These are phyloP conservation scores for Nothocercus nigrocapillus DNA, from an alignment of 2,113 vertebrate species.

Conservation along the genomic window DNA sequence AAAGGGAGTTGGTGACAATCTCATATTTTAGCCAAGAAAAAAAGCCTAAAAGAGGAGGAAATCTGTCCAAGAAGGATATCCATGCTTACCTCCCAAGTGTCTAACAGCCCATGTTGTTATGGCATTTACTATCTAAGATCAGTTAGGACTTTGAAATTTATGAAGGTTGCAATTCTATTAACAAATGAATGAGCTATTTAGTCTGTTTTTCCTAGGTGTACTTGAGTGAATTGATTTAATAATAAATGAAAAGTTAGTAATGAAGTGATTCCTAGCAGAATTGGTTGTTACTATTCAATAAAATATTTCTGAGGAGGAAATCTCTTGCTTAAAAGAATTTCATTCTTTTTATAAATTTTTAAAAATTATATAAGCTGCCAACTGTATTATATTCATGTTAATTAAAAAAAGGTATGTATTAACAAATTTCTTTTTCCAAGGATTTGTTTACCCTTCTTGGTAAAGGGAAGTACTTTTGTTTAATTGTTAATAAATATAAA, in stretches of 20 bases:
- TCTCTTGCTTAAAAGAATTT: background rate
- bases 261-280: background rate
- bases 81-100: background rate
- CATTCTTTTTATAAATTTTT: background rate
- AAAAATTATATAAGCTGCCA: background rate
- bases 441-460: background rate
- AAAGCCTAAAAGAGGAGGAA: background rate
- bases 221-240: background rate
- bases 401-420: background rate
- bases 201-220: background rate
- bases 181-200: background rate
- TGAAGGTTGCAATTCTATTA: background rate
- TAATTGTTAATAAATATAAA: background rate
- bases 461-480: background rate
- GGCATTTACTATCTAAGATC: background rate
- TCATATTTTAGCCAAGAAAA: background rate
- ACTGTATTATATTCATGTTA: background rate
- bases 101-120: background rate
- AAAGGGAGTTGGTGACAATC: background rate
- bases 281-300: background rate
- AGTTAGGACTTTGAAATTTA: background rate
- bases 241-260: background rate
- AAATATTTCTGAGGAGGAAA: background rate
- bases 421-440: background rate
- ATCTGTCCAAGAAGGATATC: background rate